phyloP scores from a whole-genome alignment of 2,113 vertebrate species.

The Cervus canadensis region DNA sequence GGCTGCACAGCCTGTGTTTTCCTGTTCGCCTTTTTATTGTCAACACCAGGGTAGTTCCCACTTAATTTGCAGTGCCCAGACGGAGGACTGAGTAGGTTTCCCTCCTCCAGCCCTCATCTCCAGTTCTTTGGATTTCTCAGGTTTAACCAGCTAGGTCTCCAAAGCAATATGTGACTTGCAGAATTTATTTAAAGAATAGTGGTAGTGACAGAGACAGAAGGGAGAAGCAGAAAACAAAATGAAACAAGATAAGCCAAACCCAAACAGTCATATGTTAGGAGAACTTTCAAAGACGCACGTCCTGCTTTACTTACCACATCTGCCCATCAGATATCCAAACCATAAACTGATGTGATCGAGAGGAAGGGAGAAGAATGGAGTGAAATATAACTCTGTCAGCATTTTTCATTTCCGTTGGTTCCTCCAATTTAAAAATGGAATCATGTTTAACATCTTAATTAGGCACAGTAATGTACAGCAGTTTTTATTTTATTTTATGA shows the following conservation, averaged over 20 bases:
- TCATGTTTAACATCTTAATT: constrained; percentile 81
- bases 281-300: not conserved
- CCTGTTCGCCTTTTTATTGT: not conserved
- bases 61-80: not conserved
- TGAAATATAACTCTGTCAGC: constrained; percentile 52
- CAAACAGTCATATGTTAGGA: not conserved
- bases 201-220: not conserved
- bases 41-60: not conserved
- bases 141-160: constrained; percentile 40
- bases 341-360: constrained; percentile 47
- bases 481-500: constrained; percentile 75
- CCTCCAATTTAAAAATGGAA: constrained; percentile 74
- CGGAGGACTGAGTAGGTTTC: not conserved
- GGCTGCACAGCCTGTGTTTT: not conserved
- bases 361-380: constrained; percentile 38
- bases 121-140: not conserved
- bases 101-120: not conserved
- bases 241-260: not conserved
- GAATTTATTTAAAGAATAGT: constrained; percentile 45
- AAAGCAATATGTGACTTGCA: constrained; percentile 40
- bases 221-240: not conserved
- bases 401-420: constrained; percentile 60
- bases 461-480: constrained; percentile 70
- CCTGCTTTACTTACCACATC: not conserved
- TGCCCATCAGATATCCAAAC: constrained; percentile 55